Percentiles rank a stretch among this genome's conserved stretches.
Evolutionary conservation across 1,140 invertebrate genomes (phyloP).

Genomic region (Halictus rubicundus): DNA sequence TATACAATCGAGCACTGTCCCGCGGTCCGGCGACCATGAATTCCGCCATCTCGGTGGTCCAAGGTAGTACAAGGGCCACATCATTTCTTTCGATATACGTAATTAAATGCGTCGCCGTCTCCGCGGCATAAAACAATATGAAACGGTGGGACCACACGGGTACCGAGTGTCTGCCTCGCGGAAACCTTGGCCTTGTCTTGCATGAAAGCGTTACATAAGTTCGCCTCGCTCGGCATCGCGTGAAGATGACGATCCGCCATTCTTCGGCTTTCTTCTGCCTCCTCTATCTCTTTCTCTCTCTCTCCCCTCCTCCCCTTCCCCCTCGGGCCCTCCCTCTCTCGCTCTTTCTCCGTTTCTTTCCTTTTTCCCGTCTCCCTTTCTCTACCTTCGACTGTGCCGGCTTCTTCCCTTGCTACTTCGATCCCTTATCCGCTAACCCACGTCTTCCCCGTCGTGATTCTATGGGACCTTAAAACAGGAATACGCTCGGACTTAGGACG

Average conservation of each 20-base stretch:
- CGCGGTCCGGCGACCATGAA: background rate
- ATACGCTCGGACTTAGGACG: conserved; percentile 12
- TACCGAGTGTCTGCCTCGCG: conserved; percentile 11
- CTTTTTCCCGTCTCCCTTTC: no score
- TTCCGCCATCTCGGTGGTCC: conserved; percentile 42
- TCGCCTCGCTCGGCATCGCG: conserved; percentile 55
- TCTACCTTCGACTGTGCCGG: no score
- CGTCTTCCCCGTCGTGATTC: background rate
- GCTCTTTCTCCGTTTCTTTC: no score
- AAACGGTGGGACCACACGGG: conserved; percentile 39
- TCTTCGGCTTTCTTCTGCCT: conserved; percentile 23
- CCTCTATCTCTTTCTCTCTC: background rate
- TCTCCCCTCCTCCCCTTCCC: background rate
- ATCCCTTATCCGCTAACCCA: conserved; percentile 6
- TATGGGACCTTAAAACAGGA: conserved; percentile 21
- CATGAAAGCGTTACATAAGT: conserved; percentile 69
- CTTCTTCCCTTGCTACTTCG: conserved; percentile 16
- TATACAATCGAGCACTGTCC: conserved; percentile 20
- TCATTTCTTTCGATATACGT: conserved; percentile 33
- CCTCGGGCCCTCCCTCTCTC: background rate
- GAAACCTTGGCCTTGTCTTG: conserved; percentile 71
- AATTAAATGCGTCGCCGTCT: conserved; percentile 47
- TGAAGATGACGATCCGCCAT: conserved; percentile 59
- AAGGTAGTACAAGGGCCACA: conserved; percentile 6
- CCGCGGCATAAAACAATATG: conserved; percentile 48